Base-by-base conservation (phyloP, 1,140 invertebrate species). In the Prorops nasuta region DNA sequence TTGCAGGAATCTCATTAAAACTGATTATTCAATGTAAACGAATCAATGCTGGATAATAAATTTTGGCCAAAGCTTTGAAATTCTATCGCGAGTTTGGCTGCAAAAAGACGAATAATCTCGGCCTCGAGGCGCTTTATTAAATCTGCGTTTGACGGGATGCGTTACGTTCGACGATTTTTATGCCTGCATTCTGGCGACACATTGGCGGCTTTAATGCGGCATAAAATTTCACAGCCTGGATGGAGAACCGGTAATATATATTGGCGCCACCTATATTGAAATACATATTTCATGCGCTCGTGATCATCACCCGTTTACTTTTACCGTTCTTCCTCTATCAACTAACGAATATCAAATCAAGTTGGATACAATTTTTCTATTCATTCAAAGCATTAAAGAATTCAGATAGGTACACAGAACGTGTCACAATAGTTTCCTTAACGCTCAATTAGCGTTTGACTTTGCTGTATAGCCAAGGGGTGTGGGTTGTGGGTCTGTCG, bases 131-230 rank as follows among this genome's bases (percentile, higher is more conserved):
- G 54, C 60, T 64, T 64, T 64, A 64, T 64, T 64, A 64, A 64
- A 64, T 60, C 46, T 53, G 50, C 36, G 56, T 54, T 55, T 44
- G 46, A 39, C 14, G 36, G 38, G 45, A 38, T 17, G 44, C 61
- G 60, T 66, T 64, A 58, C 45, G 46, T 67, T 64, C 55, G 56
- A 67, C 60, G 49, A 67, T 67, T 67, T 70, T 68, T 68, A 61
- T 56, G 49, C 44, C 46, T 43, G 21, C 36, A 46, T 43, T 49
- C 36, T 32, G 44, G 42, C 44, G 54, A 63, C 54, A 61, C 63
- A 67, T 69, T 64, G 67, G 58, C 45, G 55, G 55, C 45, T 64
- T 63, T 68, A 68, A 68, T 58, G 54, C 52, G 59, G 62, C 60
- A 58, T 69, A 56, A 69, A 66, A 65, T 60, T 65, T 58, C 63